Evolutionary conservation across 2,797 vertebrate genomes (phyloP).

Genomic region (Chelonia mydas): DNA sequence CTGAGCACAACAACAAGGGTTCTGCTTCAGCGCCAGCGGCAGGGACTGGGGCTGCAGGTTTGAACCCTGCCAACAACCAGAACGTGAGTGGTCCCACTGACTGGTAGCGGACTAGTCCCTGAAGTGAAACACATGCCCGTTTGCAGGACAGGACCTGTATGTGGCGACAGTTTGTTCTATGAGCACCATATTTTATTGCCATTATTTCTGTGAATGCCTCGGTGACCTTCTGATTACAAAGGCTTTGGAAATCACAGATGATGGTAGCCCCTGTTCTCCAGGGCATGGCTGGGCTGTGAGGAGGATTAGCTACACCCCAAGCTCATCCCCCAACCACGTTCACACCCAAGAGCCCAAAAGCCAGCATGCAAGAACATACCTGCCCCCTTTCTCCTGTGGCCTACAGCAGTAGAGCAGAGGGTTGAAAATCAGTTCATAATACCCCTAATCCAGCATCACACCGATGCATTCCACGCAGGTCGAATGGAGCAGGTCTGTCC

Average conservation of each 20-base stretch:
- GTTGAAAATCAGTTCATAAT: not conserved
- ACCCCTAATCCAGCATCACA: not conserved
- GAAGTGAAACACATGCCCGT: not conserved
- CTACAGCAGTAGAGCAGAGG: not conserved
- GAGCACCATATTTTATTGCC: not conserved
- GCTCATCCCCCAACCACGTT: not conserved
- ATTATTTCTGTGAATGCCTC: not conserved
- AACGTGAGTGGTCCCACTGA: not conserved
- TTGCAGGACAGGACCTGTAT: not conserved
- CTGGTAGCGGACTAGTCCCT: not conserved
- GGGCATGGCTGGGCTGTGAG: not conserved
- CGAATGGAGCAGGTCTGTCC: not conserved
- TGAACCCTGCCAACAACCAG: not conserved
- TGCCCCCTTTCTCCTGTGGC: not conserved
- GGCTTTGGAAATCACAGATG: not conserved
- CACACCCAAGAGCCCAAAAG: not conserved
- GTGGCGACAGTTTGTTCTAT: not conserved
- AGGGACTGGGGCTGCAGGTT: not conserved
- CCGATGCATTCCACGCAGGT: not conserved
- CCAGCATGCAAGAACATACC: not conserved
- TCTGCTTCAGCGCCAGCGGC: not conserved
- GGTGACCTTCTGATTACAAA: not conserved
- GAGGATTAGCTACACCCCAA: not conserved
- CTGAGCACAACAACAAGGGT: not conserved
- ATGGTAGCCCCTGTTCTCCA: not conserved